phyloP scores from a whole-genome alignment of 2,888 invertebrate genomes.

The Drosophila macrospina region DNA sequence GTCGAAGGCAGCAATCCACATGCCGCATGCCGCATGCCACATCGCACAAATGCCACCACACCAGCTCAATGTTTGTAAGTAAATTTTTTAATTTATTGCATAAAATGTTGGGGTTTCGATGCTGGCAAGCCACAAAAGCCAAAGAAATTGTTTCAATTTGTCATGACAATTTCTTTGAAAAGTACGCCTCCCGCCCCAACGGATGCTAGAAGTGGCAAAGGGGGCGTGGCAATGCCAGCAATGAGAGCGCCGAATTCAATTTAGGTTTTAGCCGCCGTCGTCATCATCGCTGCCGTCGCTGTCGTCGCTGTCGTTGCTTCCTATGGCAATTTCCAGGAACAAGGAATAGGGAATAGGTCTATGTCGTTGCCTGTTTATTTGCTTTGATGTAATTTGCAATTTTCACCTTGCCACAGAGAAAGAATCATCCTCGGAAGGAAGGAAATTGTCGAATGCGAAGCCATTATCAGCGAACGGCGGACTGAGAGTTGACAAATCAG shows the following conservation, averaged over 20 bases:
- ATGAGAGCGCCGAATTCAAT: constrained; percentile 77
- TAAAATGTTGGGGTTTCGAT: constrained; percentile 67
- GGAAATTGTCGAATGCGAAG: constrained; percentile 71
- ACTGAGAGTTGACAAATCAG: constrained; percentile 73
- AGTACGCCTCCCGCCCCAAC: constrained; percentile 36
- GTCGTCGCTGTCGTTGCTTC: constrained; percentile 35
- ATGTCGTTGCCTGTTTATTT: constrained; percentile 69
- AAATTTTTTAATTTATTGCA: constrained; percentile 79
- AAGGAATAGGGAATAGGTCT: constrained; percentile 52
- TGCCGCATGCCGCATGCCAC: background rate
- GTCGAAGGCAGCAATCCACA: constrained; percentile 30
- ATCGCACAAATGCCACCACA: constrained; percentile 12
- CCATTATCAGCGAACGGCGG: constrained; percentile 60
- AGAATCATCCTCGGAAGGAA: constrained; percentile 42
- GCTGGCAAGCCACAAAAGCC: constrained; percentile 72
- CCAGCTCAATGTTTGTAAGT: constrained; percentile 53
- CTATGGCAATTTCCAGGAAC: constrained; percentile 53
- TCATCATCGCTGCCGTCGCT: constrained; percentile 14
- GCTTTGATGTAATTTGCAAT: constrained; percentile 79
- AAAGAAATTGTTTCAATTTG: constrained; percentile 81
- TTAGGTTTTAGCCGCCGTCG: constrained; percentile 65
- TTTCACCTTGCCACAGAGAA: constrained; percentile 69
- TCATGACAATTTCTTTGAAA: constrained; percentile 78
- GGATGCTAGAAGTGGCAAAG: background rate
- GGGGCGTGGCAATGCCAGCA: constrained; percentile 18